Evolutionary conservation across 2,113 vertebrate species (phyloP).

Genomic region (Seriola aureovittata): DNA sequence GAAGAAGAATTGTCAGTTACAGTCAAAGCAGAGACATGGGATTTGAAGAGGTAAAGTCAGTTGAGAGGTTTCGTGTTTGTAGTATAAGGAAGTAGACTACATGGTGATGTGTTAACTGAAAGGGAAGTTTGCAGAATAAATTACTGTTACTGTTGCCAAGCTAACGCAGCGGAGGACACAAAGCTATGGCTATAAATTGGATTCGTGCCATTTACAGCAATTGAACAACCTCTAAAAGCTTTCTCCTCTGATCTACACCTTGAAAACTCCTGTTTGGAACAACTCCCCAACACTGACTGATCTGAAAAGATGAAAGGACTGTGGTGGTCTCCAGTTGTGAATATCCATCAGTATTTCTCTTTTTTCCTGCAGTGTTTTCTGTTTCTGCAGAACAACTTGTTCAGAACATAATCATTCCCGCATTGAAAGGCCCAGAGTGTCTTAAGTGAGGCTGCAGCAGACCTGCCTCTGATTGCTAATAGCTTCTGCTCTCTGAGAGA

Average conservation of each 20-base stretch:
- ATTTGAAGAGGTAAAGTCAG: not conserved
- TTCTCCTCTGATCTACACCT: conserved; percentile 32
- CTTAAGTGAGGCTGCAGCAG: conserved; percentile 49
- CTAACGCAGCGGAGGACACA: conserved; percentile 6
- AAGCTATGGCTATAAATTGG: conserved; percentile 9
- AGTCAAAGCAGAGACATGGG: not conserved
- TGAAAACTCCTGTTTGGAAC: conserved; percentile 3
- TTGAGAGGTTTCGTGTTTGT: not conserved
- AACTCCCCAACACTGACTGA: not conserved
- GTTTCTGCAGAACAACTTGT: conserved; percentile 13
- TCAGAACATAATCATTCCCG: conserved; percentile 8
- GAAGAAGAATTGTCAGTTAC: not conserved
- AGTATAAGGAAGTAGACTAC: not conserved
- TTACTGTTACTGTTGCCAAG: not conserved
- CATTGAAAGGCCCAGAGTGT: conserved; percentile 20
- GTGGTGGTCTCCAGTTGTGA: not conserved
- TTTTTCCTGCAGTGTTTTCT: not conserved
- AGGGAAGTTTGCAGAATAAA: not conserved
- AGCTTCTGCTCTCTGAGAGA: conserved; percentile 6
- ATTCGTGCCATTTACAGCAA: conserved; percentile 21
- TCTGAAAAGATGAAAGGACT: conserved; percentile 10
- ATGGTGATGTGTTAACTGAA: conserved; percentile 12
- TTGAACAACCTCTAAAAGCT: conserved; percentile 31
- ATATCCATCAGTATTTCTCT: not conserved
- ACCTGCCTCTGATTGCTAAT: conserved; percentile 50